phyloP scores from a whole-genome alignment of 2,888 invertebrate species.

The Agrenia bidenticulata region DNA sequence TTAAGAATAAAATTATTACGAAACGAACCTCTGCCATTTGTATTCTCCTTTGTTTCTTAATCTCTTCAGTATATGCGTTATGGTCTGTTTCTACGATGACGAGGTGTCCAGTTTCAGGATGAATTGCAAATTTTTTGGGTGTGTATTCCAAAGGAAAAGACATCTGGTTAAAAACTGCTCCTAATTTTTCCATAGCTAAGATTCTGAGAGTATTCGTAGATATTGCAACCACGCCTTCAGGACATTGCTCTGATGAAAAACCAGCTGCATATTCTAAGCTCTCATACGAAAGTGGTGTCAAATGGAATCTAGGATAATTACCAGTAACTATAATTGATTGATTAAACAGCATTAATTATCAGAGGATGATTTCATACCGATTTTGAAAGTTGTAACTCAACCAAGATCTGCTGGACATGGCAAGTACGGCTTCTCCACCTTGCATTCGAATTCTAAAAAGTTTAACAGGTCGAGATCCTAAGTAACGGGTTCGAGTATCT shows the following conservation, averaged over 20 bases:
- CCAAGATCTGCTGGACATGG: conserved; percentile 98
- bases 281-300: conserved; percentile 95
- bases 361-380: conserved; percentile 55
- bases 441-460: conserved; percentile 95
- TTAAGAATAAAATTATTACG: background rate
- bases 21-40: conserved; percentile 83
- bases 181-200: conserved; percentile 94
- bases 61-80: conserved; percentile 95
- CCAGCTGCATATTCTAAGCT: conserved; percentile 96
- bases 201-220: conserved; percentile 96
- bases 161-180: conserved; percentile 97
- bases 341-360: conserved; percentile 57
- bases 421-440: conserved; percentile 92
- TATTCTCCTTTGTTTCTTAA: conserved; percentile 84
- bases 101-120: conserved; percentile 84
- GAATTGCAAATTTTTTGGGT: conserved; percentile 90
- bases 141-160: conserved; percentile 92
- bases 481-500: conserved; percentile 94
- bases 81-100: conserved; percentile 96
- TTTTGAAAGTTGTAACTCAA: conserved; percentile 98
- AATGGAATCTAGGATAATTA: conserved; percentile 68
- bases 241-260: conserved; percentile 93
- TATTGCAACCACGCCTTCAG: conserved; percentile 98
- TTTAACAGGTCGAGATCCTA: conserved; percentile 94
- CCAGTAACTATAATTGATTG: conserved; percentile 57